Percentiles rank a stretch among this genome's conserved stretches.
Evolutionary conservation across 2,797 vertebrate species (phyloP).

Genomic region (Selene dorsalis): DNA sequence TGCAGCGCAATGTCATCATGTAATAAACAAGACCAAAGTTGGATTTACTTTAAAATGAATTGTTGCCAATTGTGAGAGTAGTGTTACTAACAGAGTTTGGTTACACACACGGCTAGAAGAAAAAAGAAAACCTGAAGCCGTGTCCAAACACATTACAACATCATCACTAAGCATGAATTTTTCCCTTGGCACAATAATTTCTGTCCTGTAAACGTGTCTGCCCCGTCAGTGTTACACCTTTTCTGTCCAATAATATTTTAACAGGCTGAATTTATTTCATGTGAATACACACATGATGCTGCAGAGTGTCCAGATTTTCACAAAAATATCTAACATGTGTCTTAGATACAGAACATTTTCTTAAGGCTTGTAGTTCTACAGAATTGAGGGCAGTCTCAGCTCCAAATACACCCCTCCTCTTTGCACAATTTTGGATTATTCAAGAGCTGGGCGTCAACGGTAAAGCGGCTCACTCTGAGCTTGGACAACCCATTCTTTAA

Average conservation of each 20-base stretch:
- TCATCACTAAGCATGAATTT: slow-evolving; percentile 37
- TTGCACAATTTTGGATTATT: no score
- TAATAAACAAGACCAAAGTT: not conserved
- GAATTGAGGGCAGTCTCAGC: no score
- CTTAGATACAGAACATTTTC: not conserved
- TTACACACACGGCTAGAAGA: not conserved
- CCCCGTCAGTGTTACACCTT: slow-evolving; percentile 30
- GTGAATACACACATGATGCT: slow-evolving; percentile 6
- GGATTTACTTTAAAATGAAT: slow-evolving; percentile 2
- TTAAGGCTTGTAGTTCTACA: no score
- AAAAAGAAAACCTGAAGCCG: slow-evolving; percentile 6
- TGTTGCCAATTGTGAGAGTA: slow-evolving; percentile 5
- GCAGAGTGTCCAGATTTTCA: not conserved
- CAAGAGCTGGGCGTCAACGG: no score
- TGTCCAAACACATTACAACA: slow-evolving; percentile 39
- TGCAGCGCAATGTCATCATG: not conserved
- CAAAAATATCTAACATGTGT: not conserved
- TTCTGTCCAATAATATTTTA: slow-evolving; percentile 2
- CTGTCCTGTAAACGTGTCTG: slow-evolving; percentile 41
- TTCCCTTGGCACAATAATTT: slow-evolving; percentile 45
- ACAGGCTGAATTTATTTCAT: slow-evolving; percentile 7
- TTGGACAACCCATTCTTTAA: no score
- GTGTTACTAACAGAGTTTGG: not conserved
- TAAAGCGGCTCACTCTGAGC: no score
- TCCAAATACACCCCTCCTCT: no score